Base-by-base conservation (phyloP, 2,113 vertebrate genomes). In the cat (Felis catus) region DNA sequence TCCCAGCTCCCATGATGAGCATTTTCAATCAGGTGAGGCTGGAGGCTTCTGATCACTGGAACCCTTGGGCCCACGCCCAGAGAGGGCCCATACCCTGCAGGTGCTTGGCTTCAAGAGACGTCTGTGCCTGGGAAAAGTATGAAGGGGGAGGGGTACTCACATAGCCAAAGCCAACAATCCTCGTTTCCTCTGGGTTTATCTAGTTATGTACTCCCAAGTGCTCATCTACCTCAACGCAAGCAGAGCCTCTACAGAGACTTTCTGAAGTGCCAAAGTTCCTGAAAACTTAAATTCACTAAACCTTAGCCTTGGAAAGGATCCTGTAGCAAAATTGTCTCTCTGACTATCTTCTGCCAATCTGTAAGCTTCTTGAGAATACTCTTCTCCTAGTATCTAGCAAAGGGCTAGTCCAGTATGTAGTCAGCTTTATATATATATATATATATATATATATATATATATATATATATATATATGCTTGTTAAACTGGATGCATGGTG, bases 1-100 rank as follows among this genome's bases (percentile, higher is more conserved):
- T 58, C 11, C 27, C 25, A 48, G 58, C 70, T 93, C 84, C 94
- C 21, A 79, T 19, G 73, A 71, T 58, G 90, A 71, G n/a, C 48
- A 92, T 71, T 86, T 95, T 70, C 51, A 68, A n/a, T 66, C 15
- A 16, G 81, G 55, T 11, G 45, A 48, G 58, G 55, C 79, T 86
- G 33, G 61, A 10, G 58, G 23, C 23, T n/a, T 65, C 66, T 51
- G 19, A 45, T 39, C 31, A 1, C 65, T 31, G 76, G 61, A 39
- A 48, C 19, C 25, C 51, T 89, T 4, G 9, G 19, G 12, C n/a
- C 8, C 31, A 84, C 0, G 39, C 25, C 31, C 23, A 89, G 70
- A 65, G 58, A 68, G 41, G 19, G 33, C 36, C 36, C 36, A 23
- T 6, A 5, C 2, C 45, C 45, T 4, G 79, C 33, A 58, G 27